phyloP scores from a whole-genome alignment of 1,140 invertebrate genomes.

The Portunus trituberculatus region DNA sequence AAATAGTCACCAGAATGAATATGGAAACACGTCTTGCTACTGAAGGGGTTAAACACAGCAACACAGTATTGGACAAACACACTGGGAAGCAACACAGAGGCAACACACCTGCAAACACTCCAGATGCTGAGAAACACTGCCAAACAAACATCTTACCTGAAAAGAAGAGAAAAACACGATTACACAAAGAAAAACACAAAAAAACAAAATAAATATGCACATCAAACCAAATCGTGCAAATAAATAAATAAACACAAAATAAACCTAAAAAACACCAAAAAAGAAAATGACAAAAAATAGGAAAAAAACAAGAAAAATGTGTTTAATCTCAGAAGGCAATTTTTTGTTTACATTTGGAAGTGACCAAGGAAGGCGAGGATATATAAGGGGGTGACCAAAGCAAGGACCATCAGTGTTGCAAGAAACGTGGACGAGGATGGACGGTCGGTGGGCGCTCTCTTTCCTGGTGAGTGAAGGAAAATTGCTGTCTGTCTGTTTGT shows the following conservation, averaged over 20 bases:
- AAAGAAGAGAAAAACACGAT: too few relatives aligned
- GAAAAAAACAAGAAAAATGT: too few relatives aligned
- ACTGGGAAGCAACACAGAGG: too few relatives aligned
- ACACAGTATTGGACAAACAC: too few relatives aligned
- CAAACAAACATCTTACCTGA: too few relatives aligned
- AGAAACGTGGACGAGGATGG: neutral
- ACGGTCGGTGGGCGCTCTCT: neutral
- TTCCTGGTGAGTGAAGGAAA: neutral
- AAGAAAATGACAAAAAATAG: too few relatives aligned
- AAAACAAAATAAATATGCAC: neutral
- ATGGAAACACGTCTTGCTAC: too few relatives aligned
- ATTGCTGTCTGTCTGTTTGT: neutral
- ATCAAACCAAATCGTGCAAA: neutral
- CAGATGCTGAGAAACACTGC: too few relatives aligned
- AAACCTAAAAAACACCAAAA: neutral
- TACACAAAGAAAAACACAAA: neutral
- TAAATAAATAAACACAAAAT: neutral
- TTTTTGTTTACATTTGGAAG: neutral
- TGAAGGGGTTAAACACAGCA: too few relatives aligned
- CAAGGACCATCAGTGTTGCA: neutral
- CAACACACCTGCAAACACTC: too few relatives aligned
- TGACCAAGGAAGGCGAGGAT: neutral
- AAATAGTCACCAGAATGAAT: too few relatives aligned
- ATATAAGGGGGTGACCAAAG: neutral
- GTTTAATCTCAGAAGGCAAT: too few relatives aligned